Percentiles rank a stretch among this genome's conserved stretches.
phyloP scores from a whole-genome alignment of 2,113 vertebrate genomes.

The Hypanus sabinus region DNA sequence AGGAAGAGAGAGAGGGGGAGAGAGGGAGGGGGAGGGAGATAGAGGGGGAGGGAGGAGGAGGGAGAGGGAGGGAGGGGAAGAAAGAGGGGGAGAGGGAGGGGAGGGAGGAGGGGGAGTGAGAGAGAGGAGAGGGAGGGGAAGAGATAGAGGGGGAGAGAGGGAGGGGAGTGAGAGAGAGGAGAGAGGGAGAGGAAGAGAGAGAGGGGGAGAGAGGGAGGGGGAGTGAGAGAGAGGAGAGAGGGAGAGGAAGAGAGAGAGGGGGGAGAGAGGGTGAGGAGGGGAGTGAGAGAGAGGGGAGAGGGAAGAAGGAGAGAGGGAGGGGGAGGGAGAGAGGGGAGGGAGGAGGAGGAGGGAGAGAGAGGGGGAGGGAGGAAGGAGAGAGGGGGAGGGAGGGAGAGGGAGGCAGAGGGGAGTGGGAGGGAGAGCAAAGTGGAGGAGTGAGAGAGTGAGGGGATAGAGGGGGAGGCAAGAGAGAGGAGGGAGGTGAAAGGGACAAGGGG shows the following conservation, averaged over 20 bases:
- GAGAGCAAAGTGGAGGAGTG: background rate
- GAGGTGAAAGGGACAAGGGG: no score
- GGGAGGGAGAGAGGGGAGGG: background rate
- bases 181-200: background rate
- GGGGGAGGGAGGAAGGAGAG: background rate
- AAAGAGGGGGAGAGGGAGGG: no score
- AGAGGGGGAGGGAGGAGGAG: no score
- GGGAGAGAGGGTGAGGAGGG: background rate
- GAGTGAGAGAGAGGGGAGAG: no score
- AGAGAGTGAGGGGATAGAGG: background rate
- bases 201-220: background rate
- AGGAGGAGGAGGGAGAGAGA: no score
- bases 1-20: background rate
- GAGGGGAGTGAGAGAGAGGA: background rate
- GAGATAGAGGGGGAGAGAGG: background rate
- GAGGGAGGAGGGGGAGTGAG: background rate
- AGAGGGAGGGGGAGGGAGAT: no score
- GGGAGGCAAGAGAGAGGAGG: no score
- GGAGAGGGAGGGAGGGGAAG: no score
- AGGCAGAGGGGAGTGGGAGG: no score
- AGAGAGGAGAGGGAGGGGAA: background rate
- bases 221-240: no score
- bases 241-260: background rate
- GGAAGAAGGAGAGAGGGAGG: no score
- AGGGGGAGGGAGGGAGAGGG: background rate